Evolutionary conservation across 2,888 invertebrate species (phyloP), one percentile per base, ranked within the genome.

Genomic region (Drosophila nr. medialis): DNA sequence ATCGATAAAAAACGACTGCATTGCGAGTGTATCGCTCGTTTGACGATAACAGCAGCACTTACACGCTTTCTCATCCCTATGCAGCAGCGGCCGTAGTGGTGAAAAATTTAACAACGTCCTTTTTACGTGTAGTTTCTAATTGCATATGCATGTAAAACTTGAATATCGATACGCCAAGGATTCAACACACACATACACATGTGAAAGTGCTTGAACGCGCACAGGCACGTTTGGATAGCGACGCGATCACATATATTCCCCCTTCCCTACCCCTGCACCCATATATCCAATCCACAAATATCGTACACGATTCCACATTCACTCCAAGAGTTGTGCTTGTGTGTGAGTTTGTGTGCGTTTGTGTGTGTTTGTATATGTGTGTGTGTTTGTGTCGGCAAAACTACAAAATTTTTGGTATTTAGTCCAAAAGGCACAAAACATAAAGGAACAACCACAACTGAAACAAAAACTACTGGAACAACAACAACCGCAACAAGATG

Each of bases 401-500:
- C 61, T 59, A 65, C 67, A 68, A 73, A 62, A 55, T 60, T 59
- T 50, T 64, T 72, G 56, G 49, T 74, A 67, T 75, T 64, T 64
- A 61, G 42, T 42, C 36, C 18, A 40, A 50, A 64, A 75, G 53
- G 54, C 50, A 45, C 40, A 29, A 36, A 49, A 45, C n/a, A 60
- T 51, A 40, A 34, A 63, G 40, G 21, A 77, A 48, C 61, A 74
- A 48, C 56, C 38, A 38, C 4, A 32, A 32, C 32, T 38, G 40
- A n/a, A 40, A 40, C n/a, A n/a, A n/a, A 18, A 40, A n/a, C n/a
- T 8, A 40, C 40, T n/a, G 45, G 18, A 81, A 49, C 63, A 74
- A 53, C 58, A 53, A 24, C 53, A 53, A 24, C 54, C 29, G n/a
- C 29, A 55, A 13, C 55, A 83, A 72, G 40, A 98, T 98, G 98